Evolutionary conservation across 2,888 invertebrate species (phyloP), one percentile per base, ranked within the genome.

Genomic region (Pyralis farinalis): DNA sequence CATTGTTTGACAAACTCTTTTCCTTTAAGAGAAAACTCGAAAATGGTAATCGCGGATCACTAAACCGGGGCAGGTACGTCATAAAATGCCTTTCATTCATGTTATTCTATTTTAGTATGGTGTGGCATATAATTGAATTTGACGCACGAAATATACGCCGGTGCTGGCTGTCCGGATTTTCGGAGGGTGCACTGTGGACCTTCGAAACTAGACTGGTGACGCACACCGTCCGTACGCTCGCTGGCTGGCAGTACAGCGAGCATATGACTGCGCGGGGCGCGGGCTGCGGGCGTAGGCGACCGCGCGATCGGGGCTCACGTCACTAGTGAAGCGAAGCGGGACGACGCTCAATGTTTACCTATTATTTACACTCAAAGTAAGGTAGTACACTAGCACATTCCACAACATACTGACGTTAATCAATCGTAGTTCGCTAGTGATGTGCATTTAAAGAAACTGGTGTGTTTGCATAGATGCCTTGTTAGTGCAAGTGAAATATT

Each of bases 1-100:
- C 94, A 88, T 90, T 94, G 82, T 91, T 94, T 75, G 93, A 93
- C 72, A 94, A 93, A 90, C 81, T 94, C 58, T 92, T 94, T 83
- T 88, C 91, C 64, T 87, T 92, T 76, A 93, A 91, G 80, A 91
- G 90, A 87, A 87, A 90, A 78, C 74, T 86, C 58, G 69, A 82
- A 63, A 80, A 76, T 60, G 77, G 61, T 53, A 63, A 67, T 69
- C 68, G 65, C 63, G 79, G 78, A 71, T 67, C 70, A 71, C 77
- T 71, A 74, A 73, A 84, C 76, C 71, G 74, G 74, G 69, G 71
- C 80, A 83, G 90, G 90, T 89, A 90, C 82, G 83, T 90, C 79
- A 64, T 57, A 53, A 53, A 57, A 71, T 71, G 65, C 48, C 70
- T 75, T 74, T 86, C 79, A 76, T 75, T 77, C 58, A 71, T 68